Evolutionary conservation across 2,888 invertebrate genomes (phyloP), one percentile per base, ranked within the genome.

Genomic region (Sympetrum striolatum): DNA sequence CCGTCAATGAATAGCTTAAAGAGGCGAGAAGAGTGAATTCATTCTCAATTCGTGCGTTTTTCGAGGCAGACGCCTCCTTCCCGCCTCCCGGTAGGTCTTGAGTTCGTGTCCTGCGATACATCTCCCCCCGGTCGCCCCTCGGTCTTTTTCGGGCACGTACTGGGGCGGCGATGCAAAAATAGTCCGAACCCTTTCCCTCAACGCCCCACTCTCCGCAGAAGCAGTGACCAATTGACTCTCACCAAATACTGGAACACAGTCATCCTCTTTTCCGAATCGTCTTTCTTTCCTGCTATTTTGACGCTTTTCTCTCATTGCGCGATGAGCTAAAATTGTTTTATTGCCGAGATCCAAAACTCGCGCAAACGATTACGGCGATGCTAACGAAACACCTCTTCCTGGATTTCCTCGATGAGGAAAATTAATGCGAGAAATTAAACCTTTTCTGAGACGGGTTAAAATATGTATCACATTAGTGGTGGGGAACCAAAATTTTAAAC

Each of bases 81-180:
- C 73, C 73, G 73, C 4, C 4, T 73, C 25, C 73, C 73, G 73
- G 73, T 14, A 5, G 31, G 31, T 31, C 73, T 73, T 10, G 14
- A 31, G 31, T 73, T 73, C 31, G 31, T 31, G 10, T 73, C 73
- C 73, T 31, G 73, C 64, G 64, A 64, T 8, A 31, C 14, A 73
- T 31, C 31, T 31, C 35, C 86, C 86, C 86, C 80, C 39, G 80
- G 80, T 39, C 39, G 39, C 86, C 60, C 86, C 86, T 86, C 64
- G n/a, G 31, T 60, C 86, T 86, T 86, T 86, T 86, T 86, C 86
- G 60, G 86, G 82, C 82, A 58, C 82, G 58, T 82, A 82, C 82
- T 82, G 82, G 82, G 82, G 86, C 60, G 86, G 39, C 86, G 86
- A 35, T n/a, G 86, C 60, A 86, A 86, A 86, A 86, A 86, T 86